Base-by-base conservation (phyloP, 2,113 vertebrate species). In the Addax nasomaculatus region DNA sequence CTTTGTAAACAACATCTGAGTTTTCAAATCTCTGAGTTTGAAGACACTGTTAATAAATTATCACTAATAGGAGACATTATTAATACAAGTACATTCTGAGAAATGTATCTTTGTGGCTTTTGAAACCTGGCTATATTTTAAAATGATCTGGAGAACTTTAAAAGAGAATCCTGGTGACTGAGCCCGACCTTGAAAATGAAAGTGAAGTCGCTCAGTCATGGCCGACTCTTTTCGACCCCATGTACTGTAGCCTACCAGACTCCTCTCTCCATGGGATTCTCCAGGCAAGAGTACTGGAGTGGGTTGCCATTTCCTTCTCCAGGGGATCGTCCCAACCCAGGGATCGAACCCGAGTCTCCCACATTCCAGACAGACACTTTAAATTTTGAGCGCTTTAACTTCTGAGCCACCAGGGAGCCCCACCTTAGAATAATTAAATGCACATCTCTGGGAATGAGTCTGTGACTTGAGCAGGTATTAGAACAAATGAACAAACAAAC, bases 1-100 rank as follows among this genome's bases (percentile, higher is more conserved):
- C 27, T 94, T 93, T 91, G 67, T 88, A 58, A 91, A 97, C 7
- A 60, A 67, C 8, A 36, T 60, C 45, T 83, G 95, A 93, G 30
- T 29, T 64, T 93, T 83, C 51, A 89, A 70, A 36, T 43, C 23
- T 49, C 23, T 86, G 80, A 92, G 21, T 17, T 58, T 16, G 23
- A 95, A 90, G 51, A 79, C 70, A 33, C 23, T 55, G 27, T 55
- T 79, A 90, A 80, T 70, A 64, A 39, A 73, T 80, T 51, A 19
- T 33, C n/a, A 81, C 47, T 81, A 81, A n/a, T 51, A 51, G 30
- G 16, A 51, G 78, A n/a, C 47, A 81, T 51, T 81, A 21, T 23
- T 58, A 80, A 62, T 58, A 60, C 17, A 85, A 96, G 17, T 39
- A 81, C 39, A 51, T 36, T 85, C n/a, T 43, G 43, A 92, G 60